Conservation (phyloP, 1,140 invertebrate species). For the Brachionus rubens region DNA sequence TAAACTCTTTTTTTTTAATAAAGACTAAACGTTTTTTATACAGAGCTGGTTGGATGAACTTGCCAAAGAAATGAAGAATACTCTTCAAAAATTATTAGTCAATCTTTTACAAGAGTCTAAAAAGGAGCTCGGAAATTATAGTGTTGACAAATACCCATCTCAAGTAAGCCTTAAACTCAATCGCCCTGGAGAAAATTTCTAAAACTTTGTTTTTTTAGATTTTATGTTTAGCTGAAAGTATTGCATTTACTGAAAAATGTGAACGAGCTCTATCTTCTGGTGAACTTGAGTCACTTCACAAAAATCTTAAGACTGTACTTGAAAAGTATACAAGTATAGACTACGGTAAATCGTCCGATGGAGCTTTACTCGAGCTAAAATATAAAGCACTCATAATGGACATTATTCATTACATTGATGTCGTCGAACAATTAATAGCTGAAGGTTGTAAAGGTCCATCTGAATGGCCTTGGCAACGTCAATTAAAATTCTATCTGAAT, state of each 20-base stretch:
- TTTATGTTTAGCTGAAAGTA: slow-evolving; percentile 67
- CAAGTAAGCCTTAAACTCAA: slow-evolving; percentile 55
- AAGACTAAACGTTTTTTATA: not conserved
- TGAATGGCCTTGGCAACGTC: slow-evolving; percentile 91
- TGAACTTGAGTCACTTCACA: slow-evolving; percentile 64
- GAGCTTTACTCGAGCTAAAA: slow-evolving; percentile 61
- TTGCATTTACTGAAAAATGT: slow-evolving; percentile 75
- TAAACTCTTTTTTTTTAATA: too few relatives aligned
- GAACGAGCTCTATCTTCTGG: slow-evolving; percentile 71
- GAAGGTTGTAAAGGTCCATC: slow-evolving; percentile 66
- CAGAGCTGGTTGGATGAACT: slow-evolving; percentile 77
- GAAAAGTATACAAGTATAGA: slow-evolving; percentile 65
- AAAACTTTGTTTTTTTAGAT: slow-evolving; percentile 64
- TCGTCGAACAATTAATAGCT: slow-evolving; percentile 74
- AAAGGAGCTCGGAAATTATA: slow-evolving; percentile 51
- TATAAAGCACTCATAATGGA: slow-evolving; percentile 80
- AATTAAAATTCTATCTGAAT: slow-evolving; percentile 69
- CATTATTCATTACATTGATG: slow-evolving; percentile 80
- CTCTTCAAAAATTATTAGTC: slow-evolving; percentile 67
- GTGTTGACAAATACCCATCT: slow-evolving; percentile 71
- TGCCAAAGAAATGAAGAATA: slow-evolving; percentile 75
- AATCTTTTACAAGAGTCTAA: slow-evolving; percentile 68
- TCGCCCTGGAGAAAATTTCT: slow-evolving; percentile 53
- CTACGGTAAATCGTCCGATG: slow-evolving; percentile 49
- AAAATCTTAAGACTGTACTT: slow-evolving; percentile 64